Percentiles rank a stretch among this genome's conserved stretches.
Evolutionary conservation across 2,797 vertebrate species (phyloP).

Genomic region (Luscinia luscinia): DNA sequence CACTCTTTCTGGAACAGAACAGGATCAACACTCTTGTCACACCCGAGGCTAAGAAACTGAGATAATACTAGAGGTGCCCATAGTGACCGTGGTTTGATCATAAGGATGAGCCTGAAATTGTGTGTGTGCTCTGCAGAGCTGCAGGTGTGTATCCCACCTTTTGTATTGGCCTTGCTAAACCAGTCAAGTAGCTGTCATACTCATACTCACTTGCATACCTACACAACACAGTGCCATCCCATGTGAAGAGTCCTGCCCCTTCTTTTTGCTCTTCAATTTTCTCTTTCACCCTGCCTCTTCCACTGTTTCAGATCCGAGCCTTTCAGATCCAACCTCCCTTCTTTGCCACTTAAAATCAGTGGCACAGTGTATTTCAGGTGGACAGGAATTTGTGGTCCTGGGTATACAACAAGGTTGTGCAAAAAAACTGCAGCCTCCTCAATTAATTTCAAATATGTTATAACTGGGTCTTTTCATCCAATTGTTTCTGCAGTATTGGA

Average conservation of each 20-base stretch:
- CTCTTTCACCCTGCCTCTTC: background rate
- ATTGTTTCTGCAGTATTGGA: background rate
- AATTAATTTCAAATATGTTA: background rate
- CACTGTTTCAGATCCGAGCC: background rate
- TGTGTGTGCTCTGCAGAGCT: background rate
- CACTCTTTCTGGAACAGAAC: background rate
- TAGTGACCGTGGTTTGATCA: background rate
- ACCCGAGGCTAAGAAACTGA: background rate
- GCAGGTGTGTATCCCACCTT: background rate
- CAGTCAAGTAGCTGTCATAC: background rate
- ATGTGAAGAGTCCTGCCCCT: accelerated
- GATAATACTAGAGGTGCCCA: background rate
- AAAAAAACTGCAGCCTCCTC: background rate
- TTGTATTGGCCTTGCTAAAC: background rate
- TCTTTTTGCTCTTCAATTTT: background rate
- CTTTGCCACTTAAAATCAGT: background rate
- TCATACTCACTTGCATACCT: background rate
- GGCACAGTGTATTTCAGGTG: background rate
- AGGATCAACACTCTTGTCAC: background rate
- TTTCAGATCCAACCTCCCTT: background rate
- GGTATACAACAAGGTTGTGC: background rate
- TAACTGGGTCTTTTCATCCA: background rate
- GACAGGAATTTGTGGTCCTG: background rate
- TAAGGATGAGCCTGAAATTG: background rate
- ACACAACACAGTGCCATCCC: background rate